Evolutionary conservation across 2,888 invertebrate species (phyloP).

Genomic region (Parnassius mnemosyne): DNA sequence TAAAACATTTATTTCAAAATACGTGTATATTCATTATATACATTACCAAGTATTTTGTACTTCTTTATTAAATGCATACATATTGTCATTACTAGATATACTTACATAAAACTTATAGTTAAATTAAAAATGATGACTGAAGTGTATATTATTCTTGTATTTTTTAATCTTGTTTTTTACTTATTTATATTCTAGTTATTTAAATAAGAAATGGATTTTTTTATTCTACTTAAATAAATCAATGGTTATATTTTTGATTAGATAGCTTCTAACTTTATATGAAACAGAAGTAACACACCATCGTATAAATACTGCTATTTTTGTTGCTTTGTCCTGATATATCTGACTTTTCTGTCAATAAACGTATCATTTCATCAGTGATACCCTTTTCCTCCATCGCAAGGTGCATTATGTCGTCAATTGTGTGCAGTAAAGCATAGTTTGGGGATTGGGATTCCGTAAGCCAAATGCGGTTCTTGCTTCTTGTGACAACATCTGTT

Average conservation of each 20-base stretch:
- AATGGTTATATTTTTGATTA: neutral
- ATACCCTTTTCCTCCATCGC: slow-evolving; percentile 75
- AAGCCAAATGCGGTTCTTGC: slow-evolving; percentile 46
- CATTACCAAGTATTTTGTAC: too few relatives aligned
- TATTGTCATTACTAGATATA: too few relatives aligned
- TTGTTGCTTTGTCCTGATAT: slow-evolving; percentile 7
- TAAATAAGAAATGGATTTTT: too few relatives aligned
- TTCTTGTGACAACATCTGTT: slow-evolving; percentile 49
- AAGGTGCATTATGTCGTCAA: slow-evolving; percentile 83
- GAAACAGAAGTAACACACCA: slow-evolving; percentile 24
- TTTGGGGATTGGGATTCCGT: slow-evolving; percentile 60
- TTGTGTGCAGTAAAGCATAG: slow-evolving; percentile 85
- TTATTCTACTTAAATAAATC: too few relatives aligned
- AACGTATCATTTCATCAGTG: slow-evolving; percentile 62
- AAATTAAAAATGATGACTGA: too few relatives aligned
- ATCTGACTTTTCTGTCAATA: slow-evolving; percentile 50
- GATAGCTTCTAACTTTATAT: slow-evolving; percentile 7
- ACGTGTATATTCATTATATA: too few relatives aligned
- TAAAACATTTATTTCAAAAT: too few relatives aligned
- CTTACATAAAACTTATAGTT: too few relatives aligned
- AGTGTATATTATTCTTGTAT: too few relatives aligned
- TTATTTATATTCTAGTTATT: too few relatives aligned
- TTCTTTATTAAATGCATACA: too few relatives aligned
- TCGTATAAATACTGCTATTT: slow-evolving; percentile 20
- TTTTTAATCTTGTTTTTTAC: too few relatives aligned